Evolutionary conservation across 2,797 vertebrate genomes (phyloP).

Genomic region (Hyperoplus lanceolatus): DNA sequence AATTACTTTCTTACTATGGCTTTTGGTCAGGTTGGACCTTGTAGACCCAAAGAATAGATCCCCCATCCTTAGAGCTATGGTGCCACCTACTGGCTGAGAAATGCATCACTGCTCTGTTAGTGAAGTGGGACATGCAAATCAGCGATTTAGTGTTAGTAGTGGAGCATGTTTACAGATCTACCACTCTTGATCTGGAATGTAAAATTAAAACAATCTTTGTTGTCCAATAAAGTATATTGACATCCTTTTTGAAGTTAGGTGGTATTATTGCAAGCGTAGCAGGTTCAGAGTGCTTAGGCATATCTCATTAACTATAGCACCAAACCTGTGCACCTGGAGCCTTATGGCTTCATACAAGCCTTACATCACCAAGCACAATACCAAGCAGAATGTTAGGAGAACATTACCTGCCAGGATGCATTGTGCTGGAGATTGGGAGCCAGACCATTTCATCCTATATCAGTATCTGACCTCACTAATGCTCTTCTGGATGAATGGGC

Average conservation of each 20-base stretch:
- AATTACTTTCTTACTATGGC: neutral
- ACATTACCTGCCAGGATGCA: too few relatives aligned
- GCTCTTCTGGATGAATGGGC: too few relatives aligned
- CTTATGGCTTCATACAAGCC: too few relatives aligned
- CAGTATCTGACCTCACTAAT: too few relatives aligned
- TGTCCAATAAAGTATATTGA: neutral
- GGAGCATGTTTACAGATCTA: neutral
- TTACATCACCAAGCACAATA: too few relatives aligned
- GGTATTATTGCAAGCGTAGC: too few relatives aligned
- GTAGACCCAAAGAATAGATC: neutral
- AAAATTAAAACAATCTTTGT: neutral
- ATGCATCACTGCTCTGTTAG: slow-evolving; percentile 19
- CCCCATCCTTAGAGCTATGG: slow-evolving; percentile 53
- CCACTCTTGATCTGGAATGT: neutral
- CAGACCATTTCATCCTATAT: too few relatives aligned
- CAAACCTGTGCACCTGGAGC: too few relatives aligned
- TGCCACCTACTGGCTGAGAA: slow-evolving; percentile 66
- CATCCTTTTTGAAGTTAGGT: neutral
- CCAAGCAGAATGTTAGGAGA: too few relatives aligned
- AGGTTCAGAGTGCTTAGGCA: too few relatives aligned
- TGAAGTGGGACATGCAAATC: neutral
- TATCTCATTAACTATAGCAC: too few relatives aligned
- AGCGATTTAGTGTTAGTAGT: neutral
- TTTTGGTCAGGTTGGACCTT: neutral
- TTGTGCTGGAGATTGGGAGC: too few relatives aligned